These are phyloP conservation scores for Ethmia dodecea DNA, from an alignment of 2,888 invertebrate species.

Conservation along the genomic window DNA sequence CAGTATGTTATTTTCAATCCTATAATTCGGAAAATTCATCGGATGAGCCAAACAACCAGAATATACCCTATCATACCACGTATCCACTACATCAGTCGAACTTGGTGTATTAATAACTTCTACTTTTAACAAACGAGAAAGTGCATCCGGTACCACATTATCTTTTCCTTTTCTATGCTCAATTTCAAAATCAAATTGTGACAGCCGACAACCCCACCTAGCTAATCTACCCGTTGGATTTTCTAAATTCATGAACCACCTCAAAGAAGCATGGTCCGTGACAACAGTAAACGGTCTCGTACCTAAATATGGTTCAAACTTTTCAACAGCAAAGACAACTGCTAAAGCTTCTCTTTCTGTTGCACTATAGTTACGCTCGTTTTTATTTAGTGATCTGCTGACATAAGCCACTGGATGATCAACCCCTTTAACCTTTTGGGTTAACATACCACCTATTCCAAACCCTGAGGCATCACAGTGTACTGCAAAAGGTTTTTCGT, in stretches of 20 bases:
- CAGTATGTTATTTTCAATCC: too few species aligned
- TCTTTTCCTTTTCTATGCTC: not conserved
- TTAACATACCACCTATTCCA: conserved; percentile 13
- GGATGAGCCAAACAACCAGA: too few species aligned
- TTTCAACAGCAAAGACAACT: not conserved
- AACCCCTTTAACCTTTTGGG: conserved; percentile 7
- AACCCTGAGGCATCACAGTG: conserved; percentile 13
- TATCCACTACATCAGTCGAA: too few species aligned
- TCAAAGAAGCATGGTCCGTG: not conserved
- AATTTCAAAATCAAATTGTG: not conserved
- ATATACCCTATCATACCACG: too few species aligned
- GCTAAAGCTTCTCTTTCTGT: not conserved
- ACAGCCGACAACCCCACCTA: too few species aligned
- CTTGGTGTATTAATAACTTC: too few species aligned
- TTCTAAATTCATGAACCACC: not conserved
- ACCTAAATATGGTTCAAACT: not conserved
- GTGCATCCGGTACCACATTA: not conserved
- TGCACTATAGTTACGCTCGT: not conserved
- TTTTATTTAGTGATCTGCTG: too few species aligned
- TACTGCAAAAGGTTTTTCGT: conserved; percentile 11
- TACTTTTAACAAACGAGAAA: too few species aligned
- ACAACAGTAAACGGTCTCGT: not conserved
- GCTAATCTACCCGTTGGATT: not conserved
- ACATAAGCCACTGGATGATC: conserved; percentile 15
- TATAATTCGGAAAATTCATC: too few species aligned